Base-by-base conservation (phyloP, 2,797 vertebrate genomes). In the Naso thynnoides region DNA sequence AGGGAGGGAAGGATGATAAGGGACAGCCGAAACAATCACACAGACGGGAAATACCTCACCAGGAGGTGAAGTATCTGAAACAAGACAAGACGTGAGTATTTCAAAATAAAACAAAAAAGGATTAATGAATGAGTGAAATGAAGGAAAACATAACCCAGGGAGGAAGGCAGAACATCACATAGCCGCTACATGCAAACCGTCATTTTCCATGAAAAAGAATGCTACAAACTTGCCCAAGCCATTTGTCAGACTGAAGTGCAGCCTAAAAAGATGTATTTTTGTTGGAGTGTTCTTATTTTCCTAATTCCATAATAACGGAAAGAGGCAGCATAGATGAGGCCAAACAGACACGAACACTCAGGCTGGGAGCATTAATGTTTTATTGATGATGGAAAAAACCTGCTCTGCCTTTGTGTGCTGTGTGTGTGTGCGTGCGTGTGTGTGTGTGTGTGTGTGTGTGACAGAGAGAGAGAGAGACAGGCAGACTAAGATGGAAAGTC, bases 351-450 rank as follows among this genome's bases (percentile, higher is more conserved):
- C n/a, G 18, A n/a, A 36, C 23, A 5, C 21, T 11, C 36, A 38
- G 38, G 16, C 29, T 11, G 21, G 5, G 29, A 64, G 50, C 24
- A 50, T 14, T 8, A 21, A 45, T 8, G 19, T 49, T 65, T 63
- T 45, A 59, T 44, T 11, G 18, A 54, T 63, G 10, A 23, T 58
- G 42, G 60, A 44, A 59, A 60, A 31, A 65, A 11, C 36, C n/a
- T 50, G 33, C 21, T n/a, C 14, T 39, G 38, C 11, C n/a, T 67
- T 44, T 10, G 21, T 38, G 21, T 24, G 11, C 7, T 54, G 48
- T 48, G 33, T 54, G 42, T 42, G 24, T 60, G 49, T 38, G 39
- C 24, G 39, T 45, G 44, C 8, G 41, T 19, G 18, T 44, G 31
- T 62, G 50, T 39, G 44, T 64, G 33, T 60, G 42, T 42, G 24